Evolutionary conservation across 1,140 invertebrate genomes (phyloP), one percentile per base, ranked within the genome.

Genomic region (Drosophila micromelanica): DNA sequence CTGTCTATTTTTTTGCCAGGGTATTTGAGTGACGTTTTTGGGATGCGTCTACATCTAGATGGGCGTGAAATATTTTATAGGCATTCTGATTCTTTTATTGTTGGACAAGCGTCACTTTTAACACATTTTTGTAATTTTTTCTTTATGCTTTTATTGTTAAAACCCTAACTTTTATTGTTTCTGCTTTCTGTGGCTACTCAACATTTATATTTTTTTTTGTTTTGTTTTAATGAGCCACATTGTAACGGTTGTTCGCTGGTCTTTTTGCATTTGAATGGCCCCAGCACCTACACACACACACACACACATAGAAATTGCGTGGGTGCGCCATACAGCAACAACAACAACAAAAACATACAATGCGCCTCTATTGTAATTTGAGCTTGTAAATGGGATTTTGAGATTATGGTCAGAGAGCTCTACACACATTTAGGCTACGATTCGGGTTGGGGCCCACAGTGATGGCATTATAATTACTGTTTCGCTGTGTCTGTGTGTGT

Each of bases 211-310:
- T 40, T 61, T 54, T 46, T 52, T 42, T 40, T 61, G 46, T 46
- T 52, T 54, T 62, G 32, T 46, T 80, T 82, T 87, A 86, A 82
- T 78, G 82, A 87, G 82, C 68, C 52, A 73, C 82, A 87, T 73
- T 89, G 82, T 87, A 87, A 87, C 82, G 79, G 82, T 84, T 75
- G 76, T 79, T 73, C 73, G 78, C 48, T 87, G 72, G 42, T 86
- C 81, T 76, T 84, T 87, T 87, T 84, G 82, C 84, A 87, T 87
- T 89, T 89, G 79, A 87, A 87, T 87, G 68, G 55, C 76, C 40
- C 30, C 35, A 70, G 40, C 64, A 55, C 57, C 27, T 32, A 43
- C 76, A 57, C 59, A 54, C 13, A 45, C 54, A 37, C 55, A 68
- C 11, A 62, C 9, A 55, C 13, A 54, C 56, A 64, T 6, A 6